Base-by-base conservation (phyloP, 2,888 invertebrate species). In the Cyclophora albipunctata region DNA sequence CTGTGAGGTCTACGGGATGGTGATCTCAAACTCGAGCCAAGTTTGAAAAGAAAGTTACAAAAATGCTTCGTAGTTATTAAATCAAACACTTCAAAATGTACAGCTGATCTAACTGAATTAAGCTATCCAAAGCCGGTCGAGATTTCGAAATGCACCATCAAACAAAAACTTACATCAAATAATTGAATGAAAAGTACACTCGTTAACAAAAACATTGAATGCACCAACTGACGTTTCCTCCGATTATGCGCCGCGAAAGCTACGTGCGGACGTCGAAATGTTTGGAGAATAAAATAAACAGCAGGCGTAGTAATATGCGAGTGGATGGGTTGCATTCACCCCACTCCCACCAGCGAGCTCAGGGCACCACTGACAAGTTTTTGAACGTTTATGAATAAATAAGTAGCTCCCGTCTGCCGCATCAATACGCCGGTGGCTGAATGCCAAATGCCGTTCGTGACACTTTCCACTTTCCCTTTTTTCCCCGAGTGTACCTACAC, bases 351-450 rank as follows among this genome's bases (percentile, higher is more conserved):
- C 48, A 34, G 37, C 20, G 5, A 5, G 4, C 43, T 43, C 33
- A 48, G 60, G 57, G 59, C 58, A 60, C 66, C 64, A 65, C 67
- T 80, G 80, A 76, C 78, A 81, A 80, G 79, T 82, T 85, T 84
- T 84, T 80, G 81, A 85, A 81, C 74, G 84, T 81, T 81, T 85
- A 86, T 89, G 86, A 88, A 89, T 87, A 86, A 88, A 67, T 87
- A 74, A 89, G 70, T 54, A 66, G 64, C 58, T 63, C 69, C 74
- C 78, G 89, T 87, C 88, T 89, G 83, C 78, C 73, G 76, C 84
- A 81, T 84, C 87, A 82, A 85, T 87, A 84, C 73, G 64, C 63
- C 62, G 63, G 78, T 75, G 80, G 80, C 82, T 81, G 84, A 81
- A 84, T 84, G 77, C 82, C 81, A 82, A 84, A 85, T 80, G 79